These are phyloP conservation scores for Scomber japonicus DNA, from an alignment of 2,113 vertebrate genomes.

Conservation along the genomic window DNA sequence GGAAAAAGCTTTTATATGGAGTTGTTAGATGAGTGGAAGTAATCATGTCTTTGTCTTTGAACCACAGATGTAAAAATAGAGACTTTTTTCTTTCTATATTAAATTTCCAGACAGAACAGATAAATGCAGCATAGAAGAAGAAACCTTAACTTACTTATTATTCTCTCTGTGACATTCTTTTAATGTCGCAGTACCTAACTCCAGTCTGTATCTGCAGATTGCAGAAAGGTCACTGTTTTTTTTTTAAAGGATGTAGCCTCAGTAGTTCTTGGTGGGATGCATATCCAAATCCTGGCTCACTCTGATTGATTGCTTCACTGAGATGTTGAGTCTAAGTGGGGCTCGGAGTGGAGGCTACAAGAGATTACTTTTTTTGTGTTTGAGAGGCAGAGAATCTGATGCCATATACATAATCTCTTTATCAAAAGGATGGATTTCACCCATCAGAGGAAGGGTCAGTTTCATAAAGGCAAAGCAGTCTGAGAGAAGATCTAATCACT, in stretches of 20 bases:
- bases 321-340: background rate
- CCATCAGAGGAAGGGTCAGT: slow-evolving; percentile 11
- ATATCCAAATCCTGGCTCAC: slow-evolving; percentile 37
- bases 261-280: slow-evolving; percentile 40
- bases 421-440: slow-evolving; percentile 29
- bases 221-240: slow-evolving; percentile 44
- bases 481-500: background rate
- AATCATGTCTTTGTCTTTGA: slow-evolving; percentile 9
- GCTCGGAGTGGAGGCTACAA: slow-evolving; percentile 7
- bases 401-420: slow-evolving; percentile 19
- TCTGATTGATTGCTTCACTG: slow-evolving; percentile 36
- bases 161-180: slow-evolving; percentile 29
- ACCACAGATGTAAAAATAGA: background rate
- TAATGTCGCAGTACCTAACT: slow-evolving; percentile 32
- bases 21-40: background rate
- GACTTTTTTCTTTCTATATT: background rate
- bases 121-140: background rate
- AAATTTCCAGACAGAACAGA: background rate
- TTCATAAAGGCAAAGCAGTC: slow-evolving; percentile 13
- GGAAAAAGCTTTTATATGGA: too few relatives aligned
- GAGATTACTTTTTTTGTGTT: slow-evolving; percentile 25
- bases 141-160: slow-evolving; percentile 5
- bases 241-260: slow-evolving; percentile 8
- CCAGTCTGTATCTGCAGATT: slow-evolving; percentile 40
- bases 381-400: slow-evolving; percentile 34